Evolutionary conservation across 1,140 invertebrate genomes (phyloP), one percentile per base, ranked within the genome.

Genomic region (Gonatopus flavifemur): DNA sequence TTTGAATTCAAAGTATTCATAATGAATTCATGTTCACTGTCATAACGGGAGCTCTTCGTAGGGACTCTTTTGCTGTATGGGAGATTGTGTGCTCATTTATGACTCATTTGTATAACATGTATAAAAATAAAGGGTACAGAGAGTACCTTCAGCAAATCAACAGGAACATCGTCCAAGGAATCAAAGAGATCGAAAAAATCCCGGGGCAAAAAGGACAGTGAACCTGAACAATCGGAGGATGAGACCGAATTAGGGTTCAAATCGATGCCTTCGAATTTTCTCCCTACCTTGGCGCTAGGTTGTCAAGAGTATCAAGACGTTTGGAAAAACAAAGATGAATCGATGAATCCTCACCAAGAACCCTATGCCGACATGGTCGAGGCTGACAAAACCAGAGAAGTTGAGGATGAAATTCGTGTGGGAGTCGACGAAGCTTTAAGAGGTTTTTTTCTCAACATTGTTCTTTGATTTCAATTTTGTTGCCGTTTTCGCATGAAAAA

Each of bases 371-470:
- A 93, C 48, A 87, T 93, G 72, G 88, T 97, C 39, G 85, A 88
- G 62, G 78, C 84, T 49, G 88, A 94, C 55, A 95, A 96, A 72
- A 84, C 88, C 54, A 77, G 80, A 2, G 87, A 93, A 70, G 84
- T 97, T 22, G 93, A 96, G 71, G 80, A 85, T 46, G 91, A 95
- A 76, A 82, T 97, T 13, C 78, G 94, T 59, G 78, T 87, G 35
- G 81, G 82, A 19, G 92, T 96, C 1, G 94, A 98, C 76, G 86
- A 91, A 61, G 81, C 90, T 37, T 88, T 98, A 82, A 84, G 92
- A 64, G 82, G 84, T 70, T 16, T 10, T 31, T 33, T 50, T 35
- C n/a, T n/a, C n/a, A n/a, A n/a, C n/a, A n/a, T n/a, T 36, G 21
- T 40, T 39, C 32, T 37, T 33, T 30, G n/a, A n/a, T 15, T 31